Evolutionary conservation across 2,888 invertebrate species (phyloP), one percentile per base, ranked within the genome.

Genomic region (Tipula lateralis): DNA sequence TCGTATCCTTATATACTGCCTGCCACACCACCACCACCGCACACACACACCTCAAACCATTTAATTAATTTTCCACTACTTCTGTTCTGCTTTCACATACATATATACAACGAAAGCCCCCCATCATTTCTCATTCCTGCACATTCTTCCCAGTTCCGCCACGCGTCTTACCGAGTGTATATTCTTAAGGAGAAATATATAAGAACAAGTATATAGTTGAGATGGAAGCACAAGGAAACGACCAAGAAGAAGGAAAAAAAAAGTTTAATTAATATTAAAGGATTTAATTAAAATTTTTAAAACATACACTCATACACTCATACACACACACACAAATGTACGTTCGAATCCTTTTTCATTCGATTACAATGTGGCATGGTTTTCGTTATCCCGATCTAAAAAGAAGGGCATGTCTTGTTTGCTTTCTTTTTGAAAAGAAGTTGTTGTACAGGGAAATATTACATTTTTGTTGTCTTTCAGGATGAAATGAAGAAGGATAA

Each of bases 181-280:
- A 80, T 16, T 80, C 19, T 32, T 82, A 82, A 30, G n/a, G 30
- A 6, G 32, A 82, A 82, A 82, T n/a, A 82, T 16, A 30, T 30
- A 82, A 82, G 82, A 82, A 29, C 29, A 82, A 5, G 82, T 29
- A 9, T n/a, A n/a, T 29, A 29, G 29, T 29, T 24, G 12, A 80
- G 80, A 81, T 13, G 32, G 24, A 30, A 82, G n/a, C 29, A 29
- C 12, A 29, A 30, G n/a, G 12, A 83, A 34, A 19, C n/a, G 30
- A 36, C 16, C 6, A 30, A 16, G 29, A 82, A 82, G 30, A 34
- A 81, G 12, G 9, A 81, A 29, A 81, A 29, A 83, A 83, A 32
- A 83, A 34, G 12, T 83, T 83, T 83, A 83, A 83, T 83, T 83
- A 83, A 83, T 83, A 83, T 83, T 83, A 83, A 83, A 83, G 83